Evolutionary conservation across 2,113 vertebrate species (phyloP), one percentile per base, ranked within the genome.

Genomic region (Anas platyrhynchos): DNA sequence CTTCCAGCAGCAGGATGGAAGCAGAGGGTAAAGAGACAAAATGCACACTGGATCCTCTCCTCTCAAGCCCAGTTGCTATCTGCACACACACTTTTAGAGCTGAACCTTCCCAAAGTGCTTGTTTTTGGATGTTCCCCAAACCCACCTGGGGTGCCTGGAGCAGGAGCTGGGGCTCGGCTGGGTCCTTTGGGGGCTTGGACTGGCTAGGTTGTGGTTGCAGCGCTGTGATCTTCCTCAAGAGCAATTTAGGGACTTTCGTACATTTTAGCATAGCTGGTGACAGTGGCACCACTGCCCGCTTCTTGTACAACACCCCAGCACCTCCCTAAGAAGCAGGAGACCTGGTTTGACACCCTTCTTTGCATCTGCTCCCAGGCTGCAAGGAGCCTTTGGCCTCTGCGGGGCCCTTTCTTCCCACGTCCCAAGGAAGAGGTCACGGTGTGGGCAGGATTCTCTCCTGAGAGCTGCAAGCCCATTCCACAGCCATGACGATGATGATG

Each of bases 71-170:
- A 9, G 61, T 41, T 55, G 11, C 74, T 82, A 23, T 58, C 84
- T 62, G 13, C 16, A 12, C 16, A 15, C 13, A 41, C 27, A 17
- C 4, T 1, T 65, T 61, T 77, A 6, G 32, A 80, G 44, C 77
- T 82, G 8, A 34, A 7, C n/a, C 50, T 83, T 66, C 31, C 32
- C 63, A 13, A 62, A 44, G 20, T 11, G 1, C 11, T 74, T n/a
- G 10, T 43, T 54, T 16, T 18, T 8, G 9, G 68, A 86, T 48
- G 11, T 56, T 31, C n/a, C 21, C 21, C 25, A 3, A n/a, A 3
- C 8, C 48, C 18, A 16, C 9, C 1, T 2, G 0, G 44, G 56
- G 41, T 3, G 69, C 61, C 0, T 20, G 18, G 63, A n/a, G 36
- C 54, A 78, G 34, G 12, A 2, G 0, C 9, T 55, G 17, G 50